Conservation (phyloP, 2,888 invertebrate genomes). For the Lamproptera curius region DNA sequence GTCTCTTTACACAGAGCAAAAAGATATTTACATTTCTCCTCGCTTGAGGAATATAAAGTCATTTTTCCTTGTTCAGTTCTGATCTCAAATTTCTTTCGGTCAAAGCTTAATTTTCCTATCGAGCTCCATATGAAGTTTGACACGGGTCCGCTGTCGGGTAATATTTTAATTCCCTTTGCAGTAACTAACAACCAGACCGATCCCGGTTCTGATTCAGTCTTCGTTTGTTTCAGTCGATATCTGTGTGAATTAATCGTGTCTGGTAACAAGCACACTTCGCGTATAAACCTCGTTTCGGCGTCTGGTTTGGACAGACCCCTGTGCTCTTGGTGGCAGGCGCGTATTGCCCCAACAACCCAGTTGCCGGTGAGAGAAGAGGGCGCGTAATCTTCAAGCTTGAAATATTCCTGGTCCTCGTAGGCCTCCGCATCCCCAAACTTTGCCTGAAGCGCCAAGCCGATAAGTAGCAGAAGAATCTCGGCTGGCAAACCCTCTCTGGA, state of each 20-base stretch:
- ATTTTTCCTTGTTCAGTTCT: slow-evolving; percentile 92
- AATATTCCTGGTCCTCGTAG: slow-evolving; percentile 70
- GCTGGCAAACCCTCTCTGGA: slow-evolving; percentile 80
- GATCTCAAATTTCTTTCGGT: slow-evolving; percentile 98
- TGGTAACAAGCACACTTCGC: slow-evolving; percentile 89
- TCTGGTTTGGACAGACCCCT: slow-evolving; percentile 86
- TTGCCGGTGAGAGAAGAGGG: slow-evolving; percentile 81
- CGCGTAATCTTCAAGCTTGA: slow-evolving; percentile 92
- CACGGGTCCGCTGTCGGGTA: slow-evolving; percentile 82
- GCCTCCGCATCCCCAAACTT: slow-evolving; percentile 88
- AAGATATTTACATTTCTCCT: slow-evolving; percentile 95
- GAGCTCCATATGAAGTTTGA: slow-evolving; percentile 96
- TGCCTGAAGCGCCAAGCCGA: slow-evolving; percentile 94
- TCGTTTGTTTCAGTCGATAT: slow-evolving; percentile 88
- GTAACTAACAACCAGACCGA: slow-evolving; percentile 94
- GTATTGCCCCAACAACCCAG: slow-evolving; percentile 80
- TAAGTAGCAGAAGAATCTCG: slow-evolving; percentile 87
- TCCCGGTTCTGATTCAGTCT: slow-evolving; percentile 86
- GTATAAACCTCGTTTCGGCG: slow-evolving; percentile 92
- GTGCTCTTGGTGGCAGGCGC: slow-evolving; percentile 90
- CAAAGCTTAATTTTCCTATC: slow-evolving; percentile 96
- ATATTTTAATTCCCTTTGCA: slow-evolving; percentile 93
- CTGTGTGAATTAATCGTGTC: slow-evolving; percentile 94
- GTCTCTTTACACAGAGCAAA: slow-evolving; percentile 93
- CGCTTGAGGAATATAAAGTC: slow-evolving; percentile 93